Evolutionary conservation across 2,797 vertebrate genomes (phyloP).

Genomic region (Hydrocynus forskahlii): DNA sequence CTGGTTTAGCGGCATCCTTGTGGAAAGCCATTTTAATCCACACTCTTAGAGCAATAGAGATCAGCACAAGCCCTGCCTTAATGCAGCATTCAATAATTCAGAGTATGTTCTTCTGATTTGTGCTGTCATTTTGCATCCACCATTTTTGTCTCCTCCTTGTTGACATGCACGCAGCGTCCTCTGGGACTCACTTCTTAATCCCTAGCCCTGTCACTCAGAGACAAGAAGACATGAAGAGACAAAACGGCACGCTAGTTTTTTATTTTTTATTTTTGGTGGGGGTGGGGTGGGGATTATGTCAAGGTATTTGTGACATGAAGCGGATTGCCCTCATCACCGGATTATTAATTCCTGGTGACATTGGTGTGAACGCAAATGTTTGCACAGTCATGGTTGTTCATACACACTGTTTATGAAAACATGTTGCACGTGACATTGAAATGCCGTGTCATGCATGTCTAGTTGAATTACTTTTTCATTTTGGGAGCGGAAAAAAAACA

Average conservation of each 20-base stretch:
- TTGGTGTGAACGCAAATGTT: neutral
- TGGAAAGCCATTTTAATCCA: conserved; percentile 18
- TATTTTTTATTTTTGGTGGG: conserved; percentile 1
- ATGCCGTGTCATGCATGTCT: neutral
- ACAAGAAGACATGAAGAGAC: conserved; percentile 37
- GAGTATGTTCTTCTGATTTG: conserved; percentile 38
- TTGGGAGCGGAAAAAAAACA: neutral
- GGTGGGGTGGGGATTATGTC: too few relatives aligned
- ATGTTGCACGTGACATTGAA: neutral
- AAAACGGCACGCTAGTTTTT: conserved; percentile 24
- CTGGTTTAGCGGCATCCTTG: conserved; percentile 33
- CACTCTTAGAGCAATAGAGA: conserved; percentile 28
- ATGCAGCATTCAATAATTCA: conserved; percentile 51
- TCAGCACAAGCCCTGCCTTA: conserved; percentile 21
- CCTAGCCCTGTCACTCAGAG: conserved; percentile 17
- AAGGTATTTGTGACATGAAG: neutral
- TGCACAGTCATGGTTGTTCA: neutral
- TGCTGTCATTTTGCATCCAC: conserved; percentile 42
- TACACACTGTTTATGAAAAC: neutral
- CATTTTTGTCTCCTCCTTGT: conserved; percentile 37
- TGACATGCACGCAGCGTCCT: conserved; percentile 36
- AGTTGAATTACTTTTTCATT: neutral
- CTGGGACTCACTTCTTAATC: conserved; percentile 32
- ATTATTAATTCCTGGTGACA: neutral
- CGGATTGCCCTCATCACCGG: neutral